Conservation (phyloP, 30 jellyfish, hydroid and myxozoan genomes). For the Pelagia noctiluca region DNA sequence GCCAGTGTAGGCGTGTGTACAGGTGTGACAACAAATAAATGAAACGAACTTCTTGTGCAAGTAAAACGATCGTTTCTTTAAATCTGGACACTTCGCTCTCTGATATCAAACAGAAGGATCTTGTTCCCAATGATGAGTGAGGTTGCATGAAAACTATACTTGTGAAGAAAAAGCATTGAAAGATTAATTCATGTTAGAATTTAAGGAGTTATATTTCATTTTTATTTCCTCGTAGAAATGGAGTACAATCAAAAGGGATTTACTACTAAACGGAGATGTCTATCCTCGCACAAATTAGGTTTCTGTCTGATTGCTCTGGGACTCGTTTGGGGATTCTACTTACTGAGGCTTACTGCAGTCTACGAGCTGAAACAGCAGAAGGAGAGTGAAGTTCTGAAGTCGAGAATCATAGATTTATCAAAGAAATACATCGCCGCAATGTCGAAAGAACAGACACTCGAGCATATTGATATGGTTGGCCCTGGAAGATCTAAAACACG, state of each 20-base stretch:
- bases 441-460: slow-evolving; percentile 80
- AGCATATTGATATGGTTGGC: slow-evolving; percentile 17
- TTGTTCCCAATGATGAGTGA: no score
- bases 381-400: slow-evolving; percentile 82
- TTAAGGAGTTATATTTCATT: no score
- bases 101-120: no score
- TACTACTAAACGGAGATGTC: slow-evolving; percentile 7
- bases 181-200: no score
- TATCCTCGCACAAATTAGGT: slow-evolving; percentile 70
- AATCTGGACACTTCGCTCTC: no score
- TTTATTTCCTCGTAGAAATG: neutral
- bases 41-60: no score
- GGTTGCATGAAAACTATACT: no score
- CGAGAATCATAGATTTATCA: slow-evolving; percentile 80
- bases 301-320: slow-evolving; percentile 74
- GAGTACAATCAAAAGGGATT: neutral
- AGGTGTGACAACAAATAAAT: no score
- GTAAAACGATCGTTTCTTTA: no score
- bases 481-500: slow-evolving; percentile 34
- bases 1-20: no score
- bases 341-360: slow-evolving; percentile 57
- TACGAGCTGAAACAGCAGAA: slow-evolving; percentile 55
- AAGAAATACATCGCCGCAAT: slow-evolving; percentile 81
- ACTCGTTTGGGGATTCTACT: slow-evolving; percentile 90
- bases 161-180: no score